Evolutionary conservation across 2,113 vertebrate species (phyloP).

Genomic region (Rhinolophus sinicus): DNA sequence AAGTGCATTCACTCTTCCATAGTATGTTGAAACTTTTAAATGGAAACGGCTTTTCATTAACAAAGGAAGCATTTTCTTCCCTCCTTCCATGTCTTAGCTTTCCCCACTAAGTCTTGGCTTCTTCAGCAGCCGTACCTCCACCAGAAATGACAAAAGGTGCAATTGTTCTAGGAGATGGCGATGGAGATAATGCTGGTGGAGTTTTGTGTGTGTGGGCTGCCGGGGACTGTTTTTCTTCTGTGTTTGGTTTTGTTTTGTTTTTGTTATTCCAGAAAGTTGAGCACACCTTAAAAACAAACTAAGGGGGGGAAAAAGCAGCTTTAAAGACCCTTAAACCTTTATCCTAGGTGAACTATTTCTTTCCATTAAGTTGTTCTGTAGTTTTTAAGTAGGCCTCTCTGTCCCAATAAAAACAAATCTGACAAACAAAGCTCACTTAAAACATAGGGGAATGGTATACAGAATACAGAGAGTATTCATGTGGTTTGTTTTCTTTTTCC

Average conservation of each 20-base stretch:
- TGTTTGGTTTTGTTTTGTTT: constrained; percentile 56
- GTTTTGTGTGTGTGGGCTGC: constrained; percentile 57
- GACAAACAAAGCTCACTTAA: not conserved
- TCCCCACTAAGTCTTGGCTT: constrained; percentile 60
- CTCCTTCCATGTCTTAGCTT: constrained; percentile 35
- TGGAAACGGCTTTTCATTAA: constrained; percentile 67
- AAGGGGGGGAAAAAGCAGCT: not conserved
- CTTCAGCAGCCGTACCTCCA: constrained; percentile 67
- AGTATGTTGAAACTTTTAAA: constrained; percentile 76
- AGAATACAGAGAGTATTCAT: not conserved
- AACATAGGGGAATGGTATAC: not conserved
- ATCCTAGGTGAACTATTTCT: not conserved
- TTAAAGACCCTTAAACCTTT: constrained; percentile 19
- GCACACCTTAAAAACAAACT: constrained; percentile 23
- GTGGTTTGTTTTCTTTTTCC: constrained; percentile 19
- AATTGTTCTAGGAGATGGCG: constrained; percentile 64
- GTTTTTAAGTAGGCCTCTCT: not conserved
- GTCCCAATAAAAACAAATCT: not conserved
- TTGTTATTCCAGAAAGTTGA: constrained; percentile 60
- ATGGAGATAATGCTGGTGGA: not conserved
- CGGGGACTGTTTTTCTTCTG: constrained; percentile 63
- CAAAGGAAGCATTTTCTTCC: constrained; percentile 71
- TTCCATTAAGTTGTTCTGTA: not conserved
- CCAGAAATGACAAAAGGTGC: constrained; percentile 72
- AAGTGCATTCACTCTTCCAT: constrained; percentile 54